phyloP scores from a whole-genome alignment of 2,797 vertebrate species.

The Hephaestus fuliginosus region DNA sequence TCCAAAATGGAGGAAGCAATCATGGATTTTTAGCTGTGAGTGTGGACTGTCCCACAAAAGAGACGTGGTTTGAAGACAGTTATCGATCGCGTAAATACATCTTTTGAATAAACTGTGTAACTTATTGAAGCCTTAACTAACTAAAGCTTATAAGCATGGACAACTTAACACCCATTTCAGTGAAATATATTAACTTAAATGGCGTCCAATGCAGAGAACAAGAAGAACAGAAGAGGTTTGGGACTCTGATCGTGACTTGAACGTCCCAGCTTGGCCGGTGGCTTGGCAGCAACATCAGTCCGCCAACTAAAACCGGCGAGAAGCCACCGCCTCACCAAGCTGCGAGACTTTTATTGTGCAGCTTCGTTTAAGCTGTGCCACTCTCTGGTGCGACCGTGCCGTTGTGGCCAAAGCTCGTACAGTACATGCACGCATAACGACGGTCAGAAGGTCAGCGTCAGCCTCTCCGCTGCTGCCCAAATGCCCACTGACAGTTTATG shows the following conservation, averaged over 20 bases:
- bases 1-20: background rate
- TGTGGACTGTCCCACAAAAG: background rate
- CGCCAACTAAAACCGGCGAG: background rate
- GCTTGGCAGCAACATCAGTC: background rate
- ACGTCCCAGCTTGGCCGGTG: background rate
- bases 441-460: conserved; percentile 63
- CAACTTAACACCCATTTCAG: too few species aligned
- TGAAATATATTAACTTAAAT: too few species aligned
- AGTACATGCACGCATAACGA: conserved; percentile 31
- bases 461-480: conserved; percentile 54
- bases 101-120: background rate
- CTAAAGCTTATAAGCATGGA: too few species aligned
- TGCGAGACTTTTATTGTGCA: background rate
- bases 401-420: background rate
- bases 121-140: too few species aligned
- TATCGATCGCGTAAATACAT: background rate
- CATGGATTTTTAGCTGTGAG: background rate
- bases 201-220: background rate
- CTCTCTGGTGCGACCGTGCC: background rate
- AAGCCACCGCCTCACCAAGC: background rate
- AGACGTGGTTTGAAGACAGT: background rate
- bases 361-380: background rate
- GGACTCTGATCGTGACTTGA: background rate
- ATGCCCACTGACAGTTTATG: conserved; percentile 70
- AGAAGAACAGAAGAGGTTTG: too few species aligned